Base-by-base conservation (phyloP, 2,797 vertebrate species). In the Pangasius djambal region DNA sequence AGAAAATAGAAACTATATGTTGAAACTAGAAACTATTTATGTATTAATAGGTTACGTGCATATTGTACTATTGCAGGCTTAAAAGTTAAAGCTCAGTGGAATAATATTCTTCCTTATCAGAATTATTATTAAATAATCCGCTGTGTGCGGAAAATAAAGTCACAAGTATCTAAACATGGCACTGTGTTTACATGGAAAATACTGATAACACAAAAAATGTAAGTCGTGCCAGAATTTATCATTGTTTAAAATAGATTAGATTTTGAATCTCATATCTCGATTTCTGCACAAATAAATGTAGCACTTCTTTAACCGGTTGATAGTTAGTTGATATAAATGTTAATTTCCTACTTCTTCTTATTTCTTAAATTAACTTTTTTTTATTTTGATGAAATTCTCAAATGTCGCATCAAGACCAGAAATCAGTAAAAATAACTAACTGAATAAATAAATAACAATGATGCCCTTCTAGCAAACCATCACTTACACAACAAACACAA, bases 201-300 rank as follows among this genome's bases (percentile, higher is more conserved):
- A 40, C 61, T 18, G 86, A 81, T 87, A 87, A 52, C 59, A 67
- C 59, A 52, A 81, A 67, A 69, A 13, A 63, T n/a, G 8, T 4
- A 77, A 63, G 72, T n/a, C 13, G 18, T 37, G 4, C 25, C n/a
- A 67, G n/a, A 79, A 59, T 61, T 48, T 67, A 50, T 34, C 48
- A 67, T 10, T 52, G 86, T 87, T 67, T 79, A 67, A 78, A 77
- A 67, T 6, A 48, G 77, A 87, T 67, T 55, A 87, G 34, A 50
- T 69, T n/a, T 28, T 15, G 3, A 44, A 61, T 82, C 57, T 44
- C 25, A 22, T 86, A 86, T 86, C 55, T 57, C 3, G 10, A 34
- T 28, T 75, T 75, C 34, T 3, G 4, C 37, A 25, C 0, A 75
- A 10, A 22, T 20, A 34, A n/a, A 86, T 12, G 0, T 16, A 74